These are phyloP conservation scores for Pristis pectinata DNA, from an alignment of 2,797 vertebrate genomes.

Conservation along the genomic window DNA sequence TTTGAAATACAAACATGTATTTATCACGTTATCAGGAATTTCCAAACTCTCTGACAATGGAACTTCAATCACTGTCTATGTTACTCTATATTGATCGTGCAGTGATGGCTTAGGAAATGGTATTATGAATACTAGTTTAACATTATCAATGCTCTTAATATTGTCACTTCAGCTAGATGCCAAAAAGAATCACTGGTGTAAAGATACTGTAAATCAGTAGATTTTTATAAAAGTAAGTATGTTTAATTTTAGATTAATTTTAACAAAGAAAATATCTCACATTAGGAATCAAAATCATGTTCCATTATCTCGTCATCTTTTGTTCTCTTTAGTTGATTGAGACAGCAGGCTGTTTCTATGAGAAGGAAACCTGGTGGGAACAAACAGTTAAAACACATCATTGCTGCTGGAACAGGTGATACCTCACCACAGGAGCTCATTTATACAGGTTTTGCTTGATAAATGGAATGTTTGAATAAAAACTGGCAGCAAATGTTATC, in stretches of 20 bases:
- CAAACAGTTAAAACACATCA: background rate
- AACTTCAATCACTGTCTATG: background rate
- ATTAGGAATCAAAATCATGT: background rate
- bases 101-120: background rate
- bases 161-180: background rate
- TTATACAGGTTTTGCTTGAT: conserved; percentile 16
- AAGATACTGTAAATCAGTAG: background rate
- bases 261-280: background rate
- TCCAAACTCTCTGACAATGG: background rate
- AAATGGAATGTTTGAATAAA: conserved; percentile 31
- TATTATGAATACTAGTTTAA: background rate
- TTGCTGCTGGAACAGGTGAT: conserved; percentile 19
- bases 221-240: background rate
- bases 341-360: background rate
- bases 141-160: too few relatives aligned
- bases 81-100: background rate
- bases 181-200: background rate
- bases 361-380: background rate
- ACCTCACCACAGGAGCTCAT: background rate
- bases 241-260: background rate
- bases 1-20: background rate
- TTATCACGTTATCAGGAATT: background rate
- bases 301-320: background rate
- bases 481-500: conserved; percentile 29
- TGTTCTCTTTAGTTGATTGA: background rate